Base-by-base conservation (phyloP, 2,113 vertebrate species). In the Otis tarda region DNA sequence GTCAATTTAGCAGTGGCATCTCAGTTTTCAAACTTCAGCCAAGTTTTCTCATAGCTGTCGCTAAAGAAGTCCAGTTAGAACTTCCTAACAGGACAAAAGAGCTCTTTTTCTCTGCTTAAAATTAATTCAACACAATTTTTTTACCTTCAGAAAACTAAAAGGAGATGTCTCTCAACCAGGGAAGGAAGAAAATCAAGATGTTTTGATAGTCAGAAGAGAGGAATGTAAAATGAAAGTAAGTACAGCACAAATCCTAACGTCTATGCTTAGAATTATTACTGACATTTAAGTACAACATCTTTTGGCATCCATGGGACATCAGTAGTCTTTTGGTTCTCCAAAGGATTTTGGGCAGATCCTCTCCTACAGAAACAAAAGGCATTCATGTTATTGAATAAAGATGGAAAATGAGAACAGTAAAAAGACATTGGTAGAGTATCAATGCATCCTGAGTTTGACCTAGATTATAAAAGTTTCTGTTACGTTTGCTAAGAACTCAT, bases 11-110 rank as follows among this genome's bases (percentile, higher is more conserved):
- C 83, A 92, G 50, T 91, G 74, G 74, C 83, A 91, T 94, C 89
- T 95, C 91, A 89, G 50, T 79, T 95, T 93, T 84, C 91, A 85
- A 84, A 84, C 37, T 87, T 91, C 69, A 85, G 94, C 94, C 93
- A 96, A 94, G 69, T 89, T 92, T 93, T 83, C 73, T 65, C 77
- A 50, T 53, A 84, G 80, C 49, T 89, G 53, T 91, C 77, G 90
- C 61, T 76, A 47, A 90, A 94, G 50, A 63, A 78, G 24, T 56
- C 71, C 56, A 90, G 80, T 68, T 61, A 92, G 85, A 95, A 75
- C 80, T 87, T 68, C 79, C 47, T 81, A 78, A 56, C 41, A 89
- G 76, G 88, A 93, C 60, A 94, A 92, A 93, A 90, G 64, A 77
- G 43, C 61, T 94, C 56, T 83, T 96, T 89, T 95, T 25, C 56